phyloP scores from a whole-genome alignment of 2,888 invertebrate species.

The Epinotia ramella region DNA sequence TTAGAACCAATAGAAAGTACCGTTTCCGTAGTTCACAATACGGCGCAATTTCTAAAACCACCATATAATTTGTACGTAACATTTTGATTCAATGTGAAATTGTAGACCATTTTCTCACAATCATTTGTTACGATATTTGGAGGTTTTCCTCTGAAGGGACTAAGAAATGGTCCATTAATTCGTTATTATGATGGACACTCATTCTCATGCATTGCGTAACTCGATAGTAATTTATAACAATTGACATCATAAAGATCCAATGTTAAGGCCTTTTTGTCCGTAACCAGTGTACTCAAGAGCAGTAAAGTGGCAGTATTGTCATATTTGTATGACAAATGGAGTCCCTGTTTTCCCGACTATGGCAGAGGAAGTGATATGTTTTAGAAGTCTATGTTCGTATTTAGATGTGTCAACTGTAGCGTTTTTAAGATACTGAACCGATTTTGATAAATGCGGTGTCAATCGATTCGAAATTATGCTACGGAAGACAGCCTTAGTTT shows the following conservation, averaged over 20 bases:
- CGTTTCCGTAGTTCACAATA: neutral
- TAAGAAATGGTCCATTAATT: slow-evolving; percentile 6
- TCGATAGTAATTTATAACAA: slow-evolving; percentile 16
- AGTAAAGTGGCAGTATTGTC: too few relatives aligned
- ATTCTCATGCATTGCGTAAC: slow-evolving; percentile 30
- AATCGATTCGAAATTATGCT: too few relatives aligned
- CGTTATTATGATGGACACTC: slow-evolving; percentile 23
- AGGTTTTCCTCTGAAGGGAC: slow-evolving; percentile 27
- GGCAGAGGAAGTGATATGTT: too few relatives aligned
- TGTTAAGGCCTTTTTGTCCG: neutral
- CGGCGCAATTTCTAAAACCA: slow-evolving; percentile 1
- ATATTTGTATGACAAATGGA: too few relatives aligned
- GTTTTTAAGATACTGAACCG: too few relatives aligned
- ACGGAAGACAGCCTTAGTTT: too few relatives aligned
- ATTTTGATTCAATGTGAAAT: slow-evolving; percentile 26
- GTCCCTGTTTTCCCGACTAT: too few relatives aligned
- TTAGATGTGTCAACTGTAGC: too few relatives aligned
- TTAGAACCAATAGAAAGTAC: neutral
- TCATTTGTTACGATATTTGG: slow-evolving; percentile 22
- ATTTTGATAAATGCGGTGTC: too few relatives aligned
- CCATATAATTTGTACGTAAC: slow-evolving; percentile 23
- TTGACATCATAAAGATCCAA: slow-evolving; percentile 14
- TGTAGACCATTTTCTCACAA: slow-evolving; percentile 26
- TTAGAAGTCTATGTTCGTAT: too few relatives aligned
- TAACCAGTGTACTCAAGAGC: neutral